Percentiles rank a stretch among this genome's conserved stretches.
These are phyloP conservation scores for Lysandra bellargus DNA, from an alignment of 2,888 invertebrate genomes.

Conservation along the genomic window DNA sequence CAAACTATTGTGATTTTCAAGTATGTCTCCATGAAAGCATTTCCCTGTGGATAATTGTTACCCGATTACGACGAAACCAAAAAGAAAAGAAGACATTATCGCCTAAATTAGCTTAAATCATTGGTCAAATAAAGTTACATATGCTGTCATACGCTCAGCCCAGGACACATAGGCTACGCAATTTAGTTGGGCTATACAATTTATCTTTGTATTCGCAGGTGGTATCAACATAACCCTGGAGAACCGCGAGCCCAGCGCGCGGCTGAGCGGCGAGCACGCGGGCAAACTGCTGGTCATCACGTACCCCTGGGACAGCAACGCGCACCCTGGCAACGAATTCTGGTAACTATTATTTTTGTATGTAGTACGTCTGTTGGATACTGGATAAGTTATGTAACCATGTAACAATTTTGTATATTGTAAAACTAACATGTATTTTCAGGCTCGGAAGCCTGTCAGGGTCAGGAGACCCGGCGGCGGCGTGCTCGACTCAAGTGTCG, in stretches of 20 bases:
- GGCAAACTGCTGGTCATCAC: conserved; percentile 82
- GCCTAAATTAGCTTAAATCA: neutral
- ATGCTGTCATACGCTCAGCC: too few species aligned
- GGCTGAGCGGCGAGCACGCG: conserved; percentile 64
- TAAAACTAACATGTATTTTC: conserved; percentile 38
- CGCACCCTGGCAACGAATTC: conserved; percentile 87
- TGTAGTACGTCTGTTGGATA: too few species aligned
- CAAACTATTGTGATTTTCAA: neutral
- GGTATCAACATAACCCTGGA: conserved; percentile 77
- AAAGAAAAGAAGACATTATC: neutral
- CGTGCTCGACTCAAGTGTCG: conserved; percentile 80
- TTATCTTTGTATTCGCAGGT: conserved; percentile 47
- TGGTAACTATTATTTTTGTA: conserved; percentile 65
- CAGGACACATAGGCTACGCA: too few species aligned
- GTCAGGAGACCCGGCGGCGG: conserved; percentile 83
- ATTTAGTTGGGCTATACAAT: too few species aligned
- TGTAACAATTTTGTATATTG: neutral
- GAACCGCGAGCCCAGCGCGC: conserved; percentile 79
- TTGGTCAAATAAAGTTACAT: too few species aligned
- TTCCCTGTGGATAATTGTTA: neutral
- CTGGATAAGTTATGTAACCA: too few species aligned
- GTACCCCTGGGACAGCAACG: conserved; percentile 87
- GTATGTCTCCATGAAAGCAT: too few species aligned
- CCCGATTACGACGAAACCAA: neutral
- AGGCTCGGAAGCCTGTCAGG: conserved; percentile 77